Conservation (phyloP, 2,113 vertebrate genomes). For the Gracilinanus agilis region DNA sequence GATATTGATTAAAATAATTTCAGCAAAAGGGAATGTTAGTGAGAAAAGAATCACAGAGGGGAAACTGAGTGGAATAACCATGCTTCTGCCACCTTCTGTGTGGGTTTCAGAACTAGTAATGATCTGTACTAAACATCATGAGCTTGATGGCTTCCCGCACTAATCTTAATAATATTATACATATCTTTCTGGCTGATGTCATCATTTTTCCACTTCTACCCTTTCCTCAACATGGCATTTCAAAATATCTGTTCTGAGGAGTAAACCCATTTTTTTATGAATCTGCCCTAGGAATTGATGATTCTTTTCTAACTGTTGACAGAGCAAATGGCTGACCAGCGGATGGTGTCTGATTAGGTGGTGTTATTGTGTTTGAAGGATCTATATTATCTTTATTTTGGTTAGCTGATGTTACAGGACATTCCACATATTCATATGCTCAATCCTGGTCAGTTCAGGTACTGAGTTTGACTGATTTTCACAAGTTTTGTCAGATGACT, state of each 20-base stretch:
- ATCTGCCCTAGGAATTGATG: constrained; percentile 91
- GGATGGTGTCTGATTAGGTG: constrained; percentile 93
- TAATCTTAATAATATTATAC: constrained; percentile 95
- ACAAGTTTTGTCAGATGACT: constrained; percentile 51
- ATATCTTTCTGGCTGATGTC: constrained; percentile 91
- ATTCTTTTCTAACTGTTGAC: constrained; percentile 91
- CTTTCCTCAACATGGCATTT: constrained; percentile 98
- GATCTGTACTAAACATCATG: too few relatives aligned
- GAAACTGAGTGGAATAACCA: too few relatives aligned
- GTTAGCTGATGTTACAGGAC: constrained; percentile 88
- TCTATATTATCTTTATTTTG: constrained; percentile 86
- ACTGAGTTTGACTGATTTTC: constrained; percentile 68
- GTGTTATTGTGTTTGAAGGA: constrained; percentile 94
- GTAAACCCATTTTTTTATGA: constrained; percentile 94
- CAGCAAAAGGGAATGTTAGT: too few relatives aligned
- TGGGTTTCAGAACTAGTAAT: too few relatives aligned
- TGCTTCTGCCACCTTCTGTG: too few relatives aligned
- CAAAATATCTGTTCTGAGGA: constrained; percentile 99
- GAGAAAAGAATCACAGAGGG: too few relatives aligned
- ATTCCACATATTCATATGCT: constrained; percentile 91
- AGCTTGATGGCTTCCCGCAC: too few relatives aligned
- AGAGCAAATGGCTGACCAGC: constrained; percentile 92
- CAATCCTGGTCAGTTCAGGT: constrained; percentile 91
- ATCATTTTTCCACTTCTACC: constrained; percentile 97
- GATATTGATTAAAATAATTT: too few relatives aligned